phyloP scores from a whole-genome alignment of 1,140 invertebrate species.

The Drosophila subobscura region DNA sequence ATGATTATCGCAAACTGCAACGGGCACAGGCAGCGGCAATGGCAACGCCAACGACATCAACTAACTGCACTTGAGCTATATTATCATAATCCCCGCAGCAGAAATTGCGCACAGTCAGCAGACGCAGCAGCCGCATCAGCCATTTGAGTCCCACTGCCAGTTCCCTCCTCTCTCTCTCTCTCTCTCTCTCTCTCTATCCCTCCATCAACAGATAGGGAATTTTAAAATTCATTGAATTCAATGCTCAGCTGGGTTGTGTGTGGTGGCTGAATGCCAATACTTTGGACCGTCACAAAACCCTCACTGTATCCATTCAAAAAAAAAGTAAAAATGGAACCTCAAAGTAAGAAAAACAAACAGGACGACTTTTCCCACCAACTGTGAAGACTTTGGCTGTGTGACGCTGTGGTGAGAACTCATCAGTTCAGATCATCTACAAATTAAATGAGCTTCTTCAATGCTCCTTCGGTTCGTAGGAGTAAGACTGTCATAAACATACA shows the following conservation, averaged over 20 bases:
- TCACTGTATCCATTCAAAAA: conserved; percentile 1
- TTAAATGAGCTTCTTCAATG: background rate
- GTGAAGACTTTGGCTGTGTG: background rate
- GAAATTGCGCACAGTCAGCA: conserved; percentile 52
- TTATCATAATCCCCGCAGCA: conserved; percentile 71
- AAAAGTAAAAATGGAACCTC: conserved; percentile 7
- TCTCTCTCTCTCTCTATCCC: background rate
- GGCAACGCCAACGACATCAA: conserved; percentile 54
- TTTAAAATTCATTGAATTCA: conserved; percentile 76
- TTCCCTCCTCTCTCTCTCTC: background rate
- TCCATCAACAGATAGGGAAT: conserved; percentile 33
- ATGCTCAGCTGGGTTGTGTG: conserved; percentile 26
- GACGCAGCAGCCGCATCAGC: conserved; percentile 14
- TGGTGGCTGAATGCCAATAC: conserved; percentile 45
- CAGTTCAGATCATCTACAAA: conserved; percentile 19
- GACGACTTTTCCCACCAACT: too few relatives aligned
- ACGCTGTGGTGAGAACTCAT: conserved; percentile 11
- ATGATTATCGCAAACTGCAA: conserved; percentile 68
- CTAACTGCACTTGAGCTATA: conserved; percentile 76
- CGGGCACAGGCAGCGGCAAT: conserved; percentile 32
- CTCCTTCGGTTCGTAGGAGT: too few relatives aligned
- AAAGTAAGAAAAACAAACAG: conserved; percentile 29
- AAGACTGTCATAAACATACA: too few relatives aligned
- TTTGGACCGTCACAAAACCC: background rate
- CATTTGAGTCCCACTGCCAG: background rate